Base-by-base conservation (phyloP, 2,113 vertebrate species). In the Vulpes ferrilata region DNA sequence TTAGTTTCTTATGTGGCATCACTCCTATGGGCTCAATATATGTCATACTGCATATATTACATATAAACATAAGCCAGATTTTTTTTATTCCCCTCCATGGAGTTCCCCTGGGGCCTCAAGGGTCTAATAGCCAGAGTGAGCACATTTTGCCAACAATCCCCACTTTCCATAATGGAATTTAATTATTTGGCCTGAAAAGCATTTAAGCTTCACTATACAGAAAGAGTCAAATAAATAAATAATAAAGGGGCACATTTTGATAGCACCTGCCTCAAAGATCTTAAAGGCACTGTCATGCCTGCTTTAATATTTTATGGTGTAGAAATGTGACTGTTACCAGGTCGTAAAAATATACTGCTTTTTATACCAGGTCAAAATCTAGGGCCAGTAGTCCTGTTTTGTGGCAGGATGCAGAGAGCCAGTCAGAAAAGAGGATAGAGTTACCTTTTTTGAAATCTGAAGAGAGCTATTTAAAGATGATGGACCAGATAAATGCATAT, bases 301-400 rank as follows among this genome's bases (percentile, higher is more conserved):
- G 90, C 97, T 98, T 98, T 97, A 98, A 98, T 98, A 98, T 98
- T 98, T 98, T 97, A 98, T 98, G 95, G 81, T 80, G 89, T 76
- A 98, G 97, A 97, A 98, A 98, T 98, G 92, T 96, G 97, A 95
- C 96, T 97, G 93, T 95, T 96, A 98, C 95, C 95, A 93, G 93
- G 94, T 96, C 97, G 93, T 98, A 98, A 98, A 98, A 98, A 97
- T 97, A 96, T 95, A 97, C 92, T 91, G 97, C 95, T 97, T 98
- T 98, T 96, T 97, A 97, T 96, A 91, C 94, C 91, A 94, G 97
- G 95, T 98, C 97, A 98, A 91, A 96, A 82, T 88, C 90, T 81
- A 95, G 80, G 60, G 64, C 74, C 71, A 91, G 95, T 38, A 60
- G 60, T 38, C 69, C 93, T 95, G 12, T 96, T 86, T 93, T 48